These are phyloP conservation scores for Portunus trituberculatus DNA, from an alignment of 1,140 invertebrate species.

Conservation along the genomic window DNA sequence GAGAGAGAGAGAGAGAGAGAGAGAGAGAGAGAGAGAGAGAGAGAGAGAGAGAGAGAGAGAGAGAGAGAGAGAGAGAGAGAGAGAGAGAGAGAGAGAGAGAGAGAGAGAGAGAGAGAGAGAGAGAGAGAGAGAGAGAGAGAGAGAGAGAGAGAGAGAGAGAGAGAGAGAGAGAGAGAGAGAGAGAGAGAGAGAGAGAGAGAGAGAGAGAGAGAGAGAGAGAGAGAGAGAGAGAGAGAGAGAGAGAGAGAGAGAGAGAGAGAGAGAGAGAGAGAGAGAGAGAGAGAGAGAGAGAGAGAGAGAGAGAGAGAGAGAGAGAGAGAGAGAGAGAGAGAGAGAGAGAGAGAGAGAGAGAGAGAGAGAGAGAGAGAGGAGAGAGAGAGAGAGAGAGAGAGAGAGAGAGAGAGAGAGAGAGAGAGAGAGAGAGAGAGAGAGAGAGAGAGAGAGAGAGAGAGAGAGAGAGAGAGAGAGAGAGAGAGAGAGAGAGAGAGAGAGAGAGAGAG, in stretches of 20 bases:
- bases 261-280: background rate
- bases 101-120: too few relatives aligned
- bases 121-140: too few relatives aligned
- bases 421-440: background rate
- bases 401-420: background rate
- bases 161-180: background rate
- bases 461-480: too few relatives aligned
- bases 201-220: constrained; percentile 30
- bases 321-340: background rate
- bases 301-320: constrained; percentile 11
- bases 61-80: too few relatives aligned
- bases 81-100: too few relatives aligned
- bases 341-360: background rate
- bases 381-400: background rate
- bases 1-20: too few relatives aligned
- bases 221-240: constrained; percentile 35
- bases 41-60: too few relatives aligned
- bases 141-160: too few relatives aligned
- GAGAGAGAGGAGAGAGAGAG: background rate
- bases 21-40: too few relatives aligned
- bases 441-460: background rate
- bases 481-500: constrained; percentile 22
- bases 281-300: constrained; percentile 11
- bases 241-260: background rate
- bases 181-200: background rate